phyloP scores from a whole-genome alignment of 1,140 invertebrate species.

The Microplitis demolitor region DNA sequence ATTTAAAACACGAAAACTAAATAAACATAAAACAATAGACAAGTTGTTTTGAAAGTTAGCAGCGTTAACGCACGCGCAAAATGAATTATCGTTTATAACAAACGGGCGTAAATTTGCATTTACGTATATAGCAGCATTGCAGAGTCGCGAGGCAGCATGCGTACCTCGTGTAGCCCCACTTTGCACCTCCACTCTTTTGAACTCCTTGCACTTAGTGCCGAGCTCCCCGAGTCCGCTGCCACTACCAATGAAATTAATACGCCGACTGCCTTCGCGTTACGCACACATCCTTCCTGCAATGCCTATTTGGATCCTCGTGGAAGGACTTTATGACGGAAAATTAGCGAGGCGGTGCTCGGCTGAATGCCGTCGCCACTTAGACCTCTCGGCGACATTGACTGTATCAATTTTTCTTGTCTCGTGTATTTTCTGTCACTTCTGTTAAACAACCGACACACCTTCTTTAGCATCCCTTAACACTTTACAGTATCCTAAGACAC shows the following conservation, averaged over 20 bases:
- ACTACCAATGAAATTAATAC: background rate
- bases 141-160: background rate
- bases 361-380: constrained; percentile 18
- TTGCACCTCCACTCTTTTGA: constrained; percentile 1
- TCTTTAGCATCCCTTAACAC: constrained; percentile 19
- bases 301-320: constrained; percentile 9
- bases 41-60: background rate
- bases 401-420: background rate
- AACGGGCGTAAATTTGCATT: constrained; percentile 19
- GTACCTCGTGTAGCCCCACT: constrained; percentile 11
- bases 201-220: no score
- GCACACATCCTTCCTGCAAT: background rate
- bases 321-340: constrained; percentile 20
- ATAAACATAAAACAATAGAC: background rate
- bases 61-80: background rate
- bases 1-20: background rate
- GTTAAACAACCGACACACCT: background rate
- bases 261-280: background rate
- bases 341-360: constrained; percentile 11
- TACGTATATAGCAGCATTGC: background rate
- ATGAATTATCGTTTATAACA: constrained; percentile 22
- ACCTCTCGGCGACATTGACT: background rate
- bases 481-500: background rate
- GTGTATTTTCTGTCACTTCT: background rate
- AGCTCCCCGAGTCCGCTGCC: no score